Evolutionary conservation across 2,113 vertebrate species (phyloP), one percentile per base, ranked within the genome.

Genomic region (Ochotona curzoniae): DNA sequence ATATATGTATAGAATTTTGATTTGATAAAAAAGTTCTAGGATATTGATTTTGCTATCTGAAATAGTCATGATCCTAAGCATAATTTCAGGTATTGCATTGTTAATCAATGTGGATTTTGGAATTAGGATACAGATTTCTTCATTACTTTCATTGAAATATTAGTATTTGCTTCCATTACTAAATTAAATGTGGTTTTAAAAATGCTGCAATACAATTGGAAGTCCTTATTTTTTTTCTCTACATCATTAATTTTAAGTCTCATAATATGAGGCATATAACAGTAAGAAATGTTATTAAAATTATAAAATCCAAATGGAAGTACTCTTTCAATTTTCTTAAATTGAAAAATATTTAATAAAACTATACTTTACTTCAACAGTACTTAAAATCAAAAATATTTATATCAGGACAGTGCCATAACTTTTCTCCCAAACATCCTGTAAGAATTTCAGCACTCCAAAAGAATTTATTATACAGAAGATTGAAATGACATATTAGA

Each of bases 21-120:
- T 86, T 47, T 69, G 60, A 15, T 18, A 20, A 44, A 26, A 47
- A 75, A 85, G 71, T 57, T 30, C 7, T 23, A 87, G 35, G 21
- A 92, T 76, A 57, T 89, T 92, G n/a, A 89, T 83, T 90, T 44
- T 84, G n/a, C 6, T 84, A 23, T 67, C 35, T 92, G 71, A 93
- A 90, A 76, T 79, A 79, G 35, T 49, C 23, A 57, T 83, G 15
- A 8, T 67, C 2, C 20, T 15, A 49, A 78, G 70, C 83, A 73
- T 88, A 88, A 74, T 85, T 80, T 90, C 14, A 87, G 32, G 12
- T 26, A 35, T 73, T 20, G 10, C 61, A 63, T 84, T n/a, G 57
- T 81, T 93, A 93, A 81, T 83, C 28, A 71, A 1, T 63, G 15
- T 90, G 25, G 18, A 63, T 82, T 87, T 90, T 90, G 25, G 63